A percentile compares a stretch with the other conserved stretches of the same genome.
Conservation (phyloP, 2,113 vertebrate genomes). For the Siniperca knerii region DNA sequence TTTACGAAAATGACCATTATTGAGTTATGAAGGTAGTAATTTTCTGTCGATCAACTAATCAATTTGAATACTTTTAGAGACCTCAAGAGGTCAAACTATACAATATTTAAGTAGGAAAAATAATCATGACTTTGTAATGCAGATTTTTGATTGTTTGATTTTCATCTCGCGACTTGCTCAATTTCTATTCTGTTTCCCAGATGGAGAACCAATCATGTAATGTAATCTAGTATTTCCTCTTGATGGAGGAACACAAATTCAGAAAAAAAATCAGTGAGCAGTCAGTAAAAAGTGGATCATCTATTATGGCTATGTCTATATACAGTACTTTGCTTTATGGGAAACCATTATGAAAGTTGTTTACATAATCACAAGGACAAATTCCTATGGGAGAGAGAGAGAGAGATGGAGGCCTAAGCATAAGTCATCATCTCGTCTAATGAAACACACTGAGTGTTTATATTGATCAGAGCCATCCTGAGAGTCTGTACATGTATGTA, state of each 20-base stretch:
- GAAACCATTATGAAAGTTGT: constrained; percentile 6
- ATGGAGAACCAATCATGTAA: too few relatives aligned
- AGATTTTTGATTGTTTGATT: background rate
- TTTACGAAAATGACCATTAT: too few relatives aligned
- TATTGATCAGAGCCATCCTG: constrained; percentile 36
- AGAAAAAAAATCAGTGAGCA: too few relatives aligned
- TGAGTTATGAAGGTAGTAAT: too few relatives aligned
- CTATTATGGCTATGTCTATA: background rate
- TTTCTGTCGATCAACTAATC: too few relatives aligned
- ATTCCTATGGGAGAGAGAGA: constrained; percentile 7
- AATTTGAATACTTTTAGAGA: background rate
- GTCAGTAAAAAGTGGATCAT: background rate
- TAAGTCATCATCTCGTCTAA: constrained; percentile 16
- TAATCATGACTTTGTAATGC: background rate
- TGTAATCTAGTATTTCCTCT: background rate
- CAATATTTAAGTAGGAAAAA: background rate
- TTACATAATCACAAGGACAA: background rate
- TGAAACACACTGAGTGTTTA: constrained; percentile 19
- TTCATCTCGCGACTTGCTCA: background rate
- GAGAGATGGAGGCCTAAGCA: background rate
- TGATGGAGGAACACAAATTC: too few relatives aligned
- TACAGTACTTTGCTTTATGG: background rate
- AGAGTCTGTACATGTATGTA: background rate
- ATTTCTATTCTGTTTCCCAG: background rate
- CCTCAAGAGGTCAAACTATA: background rate